Percentiles rank a stretch among this genome's conserved stretches.
Conservation (phyloP, 2,113 vertebrate species). For the Marcusenius ussheri region DNA sequence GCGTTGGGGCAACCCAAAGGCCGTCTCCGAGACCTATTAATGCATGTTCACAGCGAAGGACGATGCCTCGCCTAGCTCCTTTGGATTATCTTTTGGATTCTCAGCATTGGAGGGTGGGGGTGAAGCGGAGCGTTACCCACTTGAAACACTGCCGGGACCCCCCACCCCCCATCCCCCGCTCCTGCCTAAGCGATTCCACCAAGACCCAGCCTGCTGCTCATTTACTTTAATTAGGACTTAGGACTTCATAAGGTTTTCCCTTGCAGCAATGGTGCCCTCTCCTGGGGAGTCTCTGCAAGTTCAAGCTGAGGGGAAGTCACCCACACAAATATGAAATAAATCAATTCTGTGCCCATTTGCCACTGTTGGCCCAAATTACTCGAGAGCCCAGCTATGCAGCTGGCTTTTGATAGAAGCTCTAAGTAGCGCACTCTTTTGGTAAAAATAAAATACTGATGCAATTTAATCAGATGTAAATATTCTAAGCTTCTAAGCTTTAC, state of each 20-base stretch:
- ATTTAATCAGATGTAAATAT: background rate
- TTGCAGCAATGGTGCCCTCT: background rate
- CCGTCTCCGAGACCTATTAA: too few species aligned
- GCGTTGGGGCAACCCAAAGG: background rate
- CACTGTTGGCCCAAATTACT: background rate
- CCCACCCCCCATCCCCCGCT: background rate
- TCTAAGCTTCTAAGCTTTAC: background rate
- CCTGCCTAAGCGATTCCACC: background rate
- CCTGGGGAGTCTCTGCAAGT: background rate
- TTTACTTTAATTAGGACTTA: conserved; percentile 12
- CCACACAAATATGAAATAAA: background rate
- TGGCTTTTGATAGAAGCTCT: background rate
- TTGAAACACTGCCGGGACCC: background rate
- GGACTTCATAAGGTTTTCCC: background rate
- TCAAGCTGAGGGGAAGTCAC: background rate
- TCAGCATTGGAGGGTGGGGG: background rate
- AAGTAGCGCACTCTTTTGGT: background rate
- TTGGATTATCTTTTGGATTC: background rate
- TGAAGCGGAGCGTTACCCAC: background rate
- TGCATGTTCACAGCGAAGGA: background rate
- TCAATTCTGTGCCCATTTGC: background rate
- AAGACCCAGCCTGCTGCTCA: background rate
- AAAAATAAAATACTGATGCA: background rate
- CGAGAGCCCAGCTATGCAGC: background rate
- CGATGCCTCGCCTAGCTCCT: background rate